Conservation (phyloP, 2,113 vertebrate species). For the Tachuris rubrigastra region DNA sequence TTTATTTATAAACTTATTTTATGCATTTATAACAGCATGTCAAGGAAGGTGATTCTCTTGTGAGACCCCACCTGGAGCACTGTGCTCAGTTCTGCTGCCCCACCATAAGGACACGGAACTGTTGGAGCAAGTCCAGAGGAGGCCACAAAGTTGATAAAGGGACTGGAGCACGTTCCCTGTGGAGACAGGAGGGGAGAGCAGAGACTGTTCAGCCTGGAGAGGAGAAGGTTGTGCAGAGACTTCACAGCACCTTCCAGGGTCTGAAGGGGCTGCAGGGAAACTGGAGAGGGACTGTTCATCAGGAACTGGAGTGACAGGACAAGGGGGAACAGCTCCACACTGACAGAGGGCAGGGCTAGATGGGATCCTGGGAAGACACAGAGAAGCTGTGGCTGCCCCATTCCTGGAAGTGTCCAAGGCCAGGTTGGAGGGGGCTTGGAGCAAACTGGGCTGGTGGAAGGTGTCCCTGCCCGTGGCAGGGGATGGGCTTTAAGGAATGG, state of each 20-base stretch:
- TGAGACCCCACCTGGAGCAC: neutral
- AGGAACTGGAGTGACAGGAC: fast-evolving
- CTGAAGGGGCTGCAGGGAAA: neutral
- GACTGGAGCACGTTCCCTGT: neutral
- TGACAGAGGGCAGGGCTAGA: neutral
- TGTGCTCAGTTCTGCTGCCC: neutral
- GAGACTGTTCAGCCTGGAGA: neutral
- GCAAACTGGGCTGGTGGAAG: neutral
- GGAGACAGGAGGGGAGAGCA: neutral
- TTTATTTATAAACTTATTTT: neutral
- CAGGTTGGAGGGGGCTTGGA: neutral
- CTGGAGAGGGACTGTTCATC: neutral
- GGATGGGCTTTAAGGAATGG: fast-evolving
- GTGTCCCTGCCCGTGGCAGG: neutral
- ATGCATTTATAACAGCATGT: neutral
- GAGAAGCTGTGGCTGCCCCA: neutral
- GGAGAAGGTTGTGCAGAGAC: neutral
- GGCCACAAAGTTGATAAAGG: neutral
- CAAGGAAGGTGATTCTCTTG: neutral
- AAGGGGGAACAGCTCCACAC: neutral
- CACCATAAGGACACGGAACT: fast-evolving
- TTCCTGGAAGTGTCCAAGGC: neutral
- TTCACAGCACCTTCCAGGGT: neutral
- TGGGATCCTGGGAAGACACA: neutral
- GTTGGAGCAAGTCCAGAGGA: fast-evolving